phyloP scores from a whole-genome alignment of 2,113 vertebrate genomes.

The Hemibagrus wyckioides region DNA sequence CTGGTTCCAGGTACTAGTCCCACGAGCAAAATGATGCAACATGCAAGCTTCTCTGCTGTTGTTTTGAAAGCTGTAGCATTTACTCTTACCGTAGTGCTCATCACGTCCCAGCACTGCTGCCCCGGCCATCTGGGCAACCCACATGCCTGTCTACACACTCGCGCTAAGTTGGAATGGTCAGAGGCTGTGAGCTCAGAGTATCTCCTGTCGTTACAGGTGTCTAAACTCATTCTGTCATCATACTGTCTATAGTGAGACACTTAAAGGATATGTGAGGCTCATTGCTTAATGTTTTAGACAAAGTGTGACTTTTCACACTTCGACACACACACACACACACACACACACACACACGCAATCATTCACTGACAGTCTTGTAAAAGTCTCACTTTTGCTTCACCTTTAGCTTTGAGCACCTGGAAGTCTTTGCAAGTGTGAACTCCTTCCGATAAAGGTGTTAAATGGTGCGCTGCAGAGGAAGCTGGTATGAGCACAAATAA shows the following conservation, averaged over 20 bases:
- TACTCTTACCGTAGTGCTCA: constrained; percentile 46
- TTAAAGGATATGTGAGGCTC: constrained; percentile 22
- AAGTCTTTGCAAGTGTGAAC: constrained; percentile 43
- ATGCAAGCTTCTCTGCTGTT: background rate
- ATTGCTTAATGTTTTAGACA: constrained; percentile 44
- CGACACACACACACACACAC: background rate
- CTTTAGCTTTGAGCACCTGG: constrained; percentile 22
- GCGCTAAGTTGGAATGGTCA: background rate
- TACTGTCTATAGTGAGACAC: constrained; percentile 34
- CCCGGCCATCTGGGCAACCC: constrained; percentile 21
- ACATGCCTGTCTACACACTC: constrained; percentile 1
- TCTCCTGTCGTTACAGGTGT: background rate
- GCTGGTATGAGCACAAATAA: background rate
- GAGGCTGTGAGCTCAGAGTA: constrained; percentile 14
- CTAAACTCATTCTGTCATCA: constrained; percentile 17
- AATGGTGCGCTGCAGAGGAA: constrained; percentile 14
- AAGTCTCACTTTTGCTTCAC: constrained; percentile 37
- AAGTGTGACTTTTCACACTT: constrained; percentile 53
- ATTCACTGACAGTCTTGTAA: background rate
- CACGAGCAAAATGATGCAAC: background rate
- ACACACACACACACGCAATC: background rate
- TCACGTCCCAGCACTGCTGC: constrained; percentile 16
- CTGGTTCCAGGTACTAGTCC: background rate
- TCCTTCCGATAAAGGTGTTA: constrained; percentile 17
- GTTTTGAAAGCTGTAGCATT: constrained; percentile 6